phyloP scores from a whole-genome alignment of 1,140 invertebrate species.

The Lamellibrachia luymesi region DNA sequence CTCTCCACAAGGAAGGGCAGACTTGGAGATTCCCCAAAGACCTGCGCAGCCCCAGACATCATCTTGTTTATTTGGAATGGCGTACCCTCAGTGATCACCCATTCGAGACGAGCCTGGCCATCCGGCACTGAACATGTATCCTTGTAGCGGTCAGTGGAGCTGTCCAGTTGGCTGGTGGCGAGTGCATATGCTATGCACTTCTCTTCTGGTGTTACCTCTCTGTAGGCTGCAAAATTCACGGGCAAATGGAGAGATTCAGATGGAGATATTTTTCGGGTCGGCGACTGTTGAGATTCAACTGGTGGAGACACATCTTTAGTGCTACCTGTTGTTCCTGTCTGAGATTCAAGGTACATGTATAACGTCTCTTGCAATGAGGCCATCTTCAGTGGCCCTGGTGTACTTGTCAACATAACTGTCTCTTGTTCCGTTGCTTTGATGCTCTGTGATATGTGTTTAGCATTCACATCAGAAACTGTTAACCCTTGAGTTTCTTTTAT shows the following conservation, averaged over 20 bases:
- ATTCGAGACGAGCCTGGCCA: background rate
- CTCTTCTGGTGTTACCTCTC: background rate
- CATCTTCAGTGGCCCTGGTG: background rate
- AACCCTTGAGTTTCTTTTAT: background rate
- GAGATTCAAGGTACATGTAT: background rate
- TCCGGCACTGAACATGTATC: background rate
- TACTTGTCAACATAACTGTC: background rate
- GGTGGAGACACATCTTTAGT: background rate
- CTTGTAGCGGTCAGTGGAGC: background rate
- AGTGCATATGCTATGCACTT: background rate
- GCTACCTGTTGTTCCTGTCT: background rate
- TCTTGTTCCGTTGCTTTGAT: background rate
- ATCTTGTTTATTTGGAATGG: background rate
- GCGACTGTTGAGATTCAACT: background rate
- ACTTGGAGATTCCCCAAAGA: conserved; percentile 7
- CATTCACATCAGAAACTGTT: background rate
- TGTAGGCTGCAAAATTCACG: background rate
- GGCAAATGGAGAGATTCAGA: background rate
- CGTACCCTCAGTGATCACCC: background rate
- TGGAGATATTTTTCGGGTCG: background rate
- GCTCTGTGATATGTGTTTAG: too few relatives aligned
- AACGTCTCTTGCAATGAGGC: background rate
- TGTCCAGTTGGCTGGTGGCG: background rate
- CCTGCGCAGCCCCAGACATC: background rate
- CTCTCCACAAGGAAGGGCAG: conserved; percentile 15